These are phyloP conservation scores for Parotocinclus haroldoi DNA, from an alignment of 2,797 vertebrate species.

Conservation along the genomic window DNA sequence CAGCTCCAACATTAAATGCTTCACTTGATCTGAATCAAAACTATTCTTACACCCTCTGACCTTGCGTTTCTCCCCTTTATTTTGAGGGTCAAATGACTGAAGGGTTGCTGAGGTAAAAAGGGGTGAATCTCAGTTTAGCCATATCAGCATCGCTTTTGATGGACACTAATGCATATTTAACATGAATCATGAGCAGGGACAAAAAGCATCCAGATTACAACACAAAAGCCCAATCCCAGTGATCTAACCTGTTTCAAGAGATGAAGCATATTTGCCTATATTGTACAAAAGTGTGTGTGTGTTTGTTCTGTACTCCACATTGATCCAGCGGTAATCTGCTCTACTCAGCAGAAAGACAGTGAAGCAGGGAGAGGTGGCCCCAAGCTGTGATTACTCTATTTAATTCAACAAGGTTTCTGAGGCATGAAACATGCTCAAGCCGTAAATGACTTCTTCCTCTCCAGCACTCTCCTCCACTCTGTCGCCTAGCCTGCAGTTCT, in stretches of 20 bases:
- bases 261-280: not conserved
- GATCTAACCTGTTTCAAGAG: not conserved
- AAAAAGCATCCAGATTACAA: not conserved
- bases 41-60: constrained; percentile 52
- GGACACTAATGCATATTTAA: not conserved
- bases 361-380: constrained; percentile 43
- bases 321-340: constrained; percentile 50
- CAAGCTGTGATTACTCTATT: constrained; percentile 57
- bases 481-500: constrained; percentile 28
- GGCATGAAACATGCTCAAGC: constrained; percentile 54
- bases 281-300: constrained; percentile 6
- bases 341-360: constrained; percentile 38
- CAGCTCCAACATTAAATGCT: constrained; percentile 77
- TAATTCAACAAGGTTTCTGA: constrained; percentile 58
- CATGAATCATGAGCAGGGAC: not conserved
- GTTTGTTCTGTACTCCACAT: constrained; percentile 25
- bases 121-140: constrained; percentile 5
- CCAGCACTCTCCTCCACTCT: constrained; percentile 23
- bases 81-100: constrained; percentile 35
- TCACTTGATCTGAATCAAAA: constrained; percentile 73
- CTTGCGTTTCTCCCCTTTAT: constrained; percentile 37
- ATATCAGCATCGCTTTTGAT: not conserved
- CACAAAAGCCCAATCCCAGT: not conserved
- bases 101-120: constrained; percentile 31
- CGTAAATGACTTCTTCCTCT: constrained; percentile 53